These are phyloP conservation scores for Lordiphosa stackelbergi DNA, from an alignment of 1,140 invertebrate species.

Conservation along the genomic window DNA sequence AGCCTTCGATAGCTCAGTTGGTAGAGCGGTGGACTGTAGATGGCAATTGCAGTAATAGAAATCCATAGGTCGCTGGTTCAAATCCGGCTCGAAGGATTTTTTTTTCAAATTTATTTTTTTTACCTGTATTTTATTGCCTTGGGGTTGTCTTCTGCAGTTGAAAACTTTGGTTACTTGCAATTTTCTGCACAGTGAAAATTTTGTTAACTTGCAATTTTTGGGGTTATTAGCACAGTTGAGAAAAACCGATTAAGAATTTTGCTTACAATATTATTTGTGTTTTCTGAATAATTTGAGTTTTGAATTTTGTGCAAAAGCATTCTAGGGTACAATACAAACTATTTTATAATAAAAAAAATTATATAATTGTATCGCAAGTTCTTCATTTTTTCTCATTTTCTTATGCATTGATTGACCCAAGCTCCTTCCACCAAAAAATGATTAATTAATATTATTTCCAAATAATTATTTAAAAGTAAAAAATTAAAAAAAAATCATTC, in stretches of 20 bases:
- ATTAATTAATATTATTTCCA: too few species aligned
- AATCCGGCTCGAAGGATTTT: constrained; percentile 83
- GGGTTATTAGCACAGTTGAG: background rate
- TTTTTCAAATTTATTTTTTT: constrained; percentile 8
- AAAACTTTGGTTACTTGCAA: background rate
- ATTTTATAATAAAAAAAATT: too few species aligned
- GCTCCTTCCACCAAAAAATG: too few species aligned
- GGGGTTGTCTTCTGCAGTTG: too few species aligned
- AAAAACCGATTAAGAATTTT: background rate
- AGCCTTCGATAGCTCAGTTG: constrained; percentile 91
- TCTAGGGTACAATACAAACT: too few species aligned
- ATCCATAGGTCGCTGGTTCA: constrained; percentile 86
- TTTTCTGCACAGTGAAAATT: background rate
- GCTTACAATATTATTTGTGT: background rate
- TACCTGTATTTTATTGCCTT: too few species aligned
- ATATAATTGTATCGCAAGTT: too few species aligned
- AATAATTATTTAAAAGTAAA: background rate
- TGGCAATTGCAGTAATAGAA: constrained; percentile 33
- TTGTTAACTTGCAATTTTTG: constrained; percentile 2
- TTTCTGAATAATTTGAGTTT: background rate
- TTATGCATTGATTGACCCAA: too few species aligned
- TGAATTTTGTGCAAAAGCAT: too few species aligned
- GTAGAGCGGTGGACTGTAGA: constrained; percentile 92
- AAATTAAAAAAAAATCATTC: constrained; percentile 81
- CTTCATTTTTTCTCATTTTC: too few species aligned